Base-by-base conservation (phyloP, 2,113 vertebrate species). In the Gymnobelideus leadbeateri region DNA sequence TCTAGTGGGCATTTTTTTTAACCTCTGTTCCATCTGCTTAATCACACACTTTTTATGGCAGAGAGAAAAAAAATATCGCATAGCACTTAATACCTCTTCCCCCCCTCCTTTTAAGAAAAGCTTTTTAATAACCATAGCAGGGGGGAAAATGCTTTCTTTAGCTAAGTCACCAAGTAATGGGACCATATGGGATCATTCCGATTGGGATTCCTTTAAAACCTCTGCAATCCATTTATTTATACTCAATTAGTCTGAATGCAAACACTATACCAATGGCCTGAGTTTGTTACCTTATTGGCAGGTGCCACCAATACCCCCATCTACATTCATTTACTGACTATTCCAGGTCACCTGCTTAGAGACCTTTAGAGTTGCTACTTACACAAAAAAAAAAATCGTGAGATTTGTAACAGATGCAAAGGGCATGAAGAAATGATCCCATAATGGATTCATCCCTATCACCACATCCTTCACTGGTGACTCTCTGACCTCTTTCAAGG, bases 401-500 rank as follows among this genome's bases (percentile, higher is more conserved):
- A 68, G 46, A 96, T 43, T 23, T 52, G 25, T 92, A 95, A 95
- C 89, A 94, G 90, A 94, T 97, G 97, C 90, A 91, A 4, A 57
- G 31, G 4, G 8, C 46, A 37, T 52, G 52, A 93, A 92, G 47
- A 49, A 93, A 84, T 50, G 51, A 92, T 49, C 96, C 91, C 89
- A 26, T 95, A 51, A 93, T 96, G 94, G 90, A 92, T 77, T 94
- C 55, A 61, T 47, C 90, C 10, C 57, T 55, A 57, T 97, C 52
- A 94, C 96, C 89, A 92, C 51, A 96, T 96, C 96, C 93, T 91
- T 96, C 55, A 16, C 68, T 94, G 89, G 97, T 97, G 97, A 98
- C 92, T 94, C 97, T 96, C 91, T 97, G 98, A 97, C 95, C 97
- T 98, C 90, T 28, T 96, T 97, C 93, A 97, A 94, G 94, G 97